A percentile compares a stretch with the other conserved stretches of the same genome.
These are phyloP conservation scores for Hydrotaea cyrtoneurina DNA, from an alignment of 2,888 invertebrate genomes.

Conservation along the genomic window DNA sequence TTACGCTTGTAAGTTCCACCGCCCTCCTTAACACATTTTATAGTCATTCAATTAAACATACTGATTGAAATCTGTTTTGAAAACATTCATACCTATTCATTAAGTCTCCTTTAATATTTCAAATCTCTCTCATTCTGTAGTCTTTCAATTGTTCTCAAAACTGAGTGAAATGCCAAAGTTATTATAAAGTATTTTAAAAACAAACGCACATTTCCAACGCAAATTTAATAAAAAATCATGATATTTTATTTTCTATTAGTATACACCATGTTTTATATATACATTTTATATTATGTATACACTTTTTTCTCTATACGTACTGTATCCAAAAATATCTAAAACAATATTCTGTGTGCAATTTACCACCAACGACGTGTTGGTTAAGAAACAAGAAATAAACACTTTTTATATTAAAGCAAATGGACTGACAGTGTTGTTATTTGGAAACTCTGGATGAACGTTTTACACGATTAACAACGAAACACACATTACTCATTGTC, in stretches of 20 bases:
- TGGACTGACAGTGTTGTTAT: no score
- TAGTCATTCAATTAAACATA: no score
- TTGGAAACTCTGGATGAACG: no score
- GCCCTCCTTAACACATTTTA: no score
- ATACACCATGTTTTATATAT: conserved; percentile 2
- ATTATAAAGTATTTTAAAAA: conserved; percentile 51
- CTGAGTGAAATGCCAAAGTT: conserved; percentile 55
- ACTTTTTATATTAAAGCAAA: conserved; percentile 11
- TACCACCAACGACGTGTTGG: conserved; percentile 56
- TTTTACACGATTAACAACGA: no score
- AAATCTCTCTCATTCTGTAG: neutral
- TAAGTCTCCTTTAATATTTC: neutral
- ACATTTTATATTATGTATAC: conserved; percentile 34
- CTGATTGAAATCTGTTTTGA: neutral
- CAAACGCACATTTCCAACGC: conserved; percentile 37
- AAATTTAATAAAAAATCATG: conserved; percentile 1
- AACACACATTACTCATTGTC: no score
- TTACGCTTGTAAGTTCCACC: neutral
- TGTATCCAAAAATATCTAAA: conserved; percentile 8
- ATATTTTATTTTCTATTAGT: conserved; percentile 9
- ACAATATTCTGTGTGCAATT: conserved; percentile 54
- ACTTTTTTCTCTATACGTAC: neutral
- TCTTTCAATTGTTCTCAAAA: conserved; percentile 26
- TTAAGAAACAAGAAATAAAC: conserved; percentile 4
- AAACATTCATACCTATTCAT: neutral